A percentile compares a stretch with the other conserved stretches of the same genome.
Conservation (phyloP, 2,797 vertebrate species). For the Delichon dasypus region DNA sequence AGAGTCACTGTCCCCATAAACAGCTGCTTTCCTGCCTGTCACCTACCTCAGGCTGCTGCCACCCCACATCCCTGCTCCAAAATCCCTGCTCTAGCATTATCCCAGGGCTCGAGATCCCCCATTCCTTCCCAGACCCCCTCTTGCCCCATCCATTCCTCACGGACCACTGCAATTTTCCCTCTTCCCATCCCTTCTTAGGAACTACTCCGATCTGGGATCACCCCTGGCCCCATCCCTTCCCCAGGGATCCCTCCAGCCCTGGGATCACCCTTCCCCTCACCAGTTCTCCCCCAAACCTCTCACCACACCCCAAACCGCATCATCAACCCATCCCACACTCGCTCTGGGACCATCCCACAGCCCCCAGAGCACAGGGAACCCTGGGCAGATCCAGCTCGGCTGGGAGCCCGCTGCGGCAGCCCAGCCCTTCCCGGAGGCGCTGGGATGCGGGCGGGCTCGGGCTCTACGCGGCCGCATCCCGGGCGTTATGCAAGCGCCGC, state of each 20-base stretch:
- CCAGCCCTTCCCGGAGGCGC: fast-evolving
- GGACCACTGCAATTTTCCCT: background rate
- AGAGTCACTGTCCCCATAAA: background rate
- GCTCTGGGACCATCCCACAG: background rate
- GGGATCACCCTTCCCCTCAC: background rate
- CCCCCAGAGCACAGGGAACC: fast-evolving
- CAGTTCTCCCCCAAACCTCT: background rate
- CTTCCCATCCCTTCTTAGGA: background rate
- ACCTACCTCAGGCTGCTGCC: background rate
- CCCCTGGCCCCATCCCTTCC: background rate
- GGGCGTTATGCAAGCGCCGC: background rate
- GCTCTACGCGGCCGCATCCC: fast-evolving
- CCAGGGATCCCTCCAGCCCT: background rate
- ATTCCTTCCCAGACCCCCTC: background rate
- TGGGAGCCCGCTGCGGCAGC: fast-evolving
- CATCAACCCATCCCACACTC: background rate
- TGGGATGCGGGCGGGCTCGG: background rate
- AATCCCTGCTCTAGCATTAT: background rate
- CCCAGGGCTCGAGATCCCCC: background rate
- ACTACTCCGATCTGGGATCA: background rate
- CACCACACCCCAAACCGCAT: background rate
- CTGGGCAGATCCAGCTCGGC: background rate
- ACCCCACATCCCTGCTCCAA: background rate
- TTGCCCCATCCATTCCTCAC: background rate
- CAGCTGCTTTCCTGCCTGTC: background rate